Evolutionary conservation across 2,113 vertebrate species (phyloP).

Genomic region (Vicugna pacos): DNA sequence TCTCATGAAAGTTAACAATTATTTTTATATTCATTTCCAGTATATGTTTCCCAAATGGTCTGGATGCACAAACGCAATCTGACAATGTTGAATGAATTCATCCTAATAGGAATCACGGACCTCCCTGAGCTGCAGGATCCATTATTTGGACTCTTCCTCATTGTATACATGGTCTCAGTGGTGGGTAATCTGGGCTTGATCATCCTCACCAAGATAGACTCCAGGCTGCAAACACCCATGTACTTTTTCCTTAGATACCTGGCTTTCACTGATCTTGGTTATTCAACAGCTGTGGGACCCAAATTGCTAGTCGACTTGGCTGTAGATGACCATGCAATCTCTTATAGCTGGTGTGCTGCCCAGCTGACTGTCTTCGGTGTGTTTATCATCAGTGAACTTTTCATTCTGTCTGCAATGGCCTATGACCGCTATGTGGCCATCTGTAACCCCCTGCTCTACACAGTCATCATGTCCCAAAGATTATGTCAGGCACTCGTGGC

Average conservation of each 20-base stretch:
- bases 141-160: conserved; percentile 62
- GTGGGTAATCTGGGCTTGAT: conserved; percentile 58
- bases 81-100: conserved; percentile 3
- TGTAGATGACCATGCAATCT: not conserved
- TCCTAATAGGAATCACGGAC: conserved; percentile 64
- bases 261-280: conserved; percentile 72
- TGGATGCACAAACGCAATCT: not conserved
- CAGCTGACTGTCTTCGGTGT: conserved; percentile 63
- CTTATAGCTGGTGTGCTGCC: not conserved
- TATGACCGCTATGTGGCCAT: conserved; percentile 69
- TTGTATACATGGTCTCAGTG: not conserved
- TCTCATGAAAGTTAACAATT: not conserved
- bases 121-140: not conserved
- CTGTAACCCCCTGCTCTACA: conserved; percentile 72
- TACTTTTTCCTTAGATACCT: conserved; percentile 80
- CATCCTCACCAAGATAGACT: not conserved
- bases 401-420: conserved; percentile 70
- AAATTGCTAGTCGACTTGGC: conserved; percentile 59
- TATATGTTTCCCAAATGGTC: not conserved
- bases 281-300: conserved; percentile 73
- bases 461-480: not conserved
- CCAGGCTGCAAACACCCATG: conserved; percentile 74
- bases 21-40: not conserved
- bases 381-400: conserved; percentile 23
- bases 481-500: not conserved